Conservation (phyloP, 2,797 vertebrate genomes). For the Ispidina picta region DNA sequence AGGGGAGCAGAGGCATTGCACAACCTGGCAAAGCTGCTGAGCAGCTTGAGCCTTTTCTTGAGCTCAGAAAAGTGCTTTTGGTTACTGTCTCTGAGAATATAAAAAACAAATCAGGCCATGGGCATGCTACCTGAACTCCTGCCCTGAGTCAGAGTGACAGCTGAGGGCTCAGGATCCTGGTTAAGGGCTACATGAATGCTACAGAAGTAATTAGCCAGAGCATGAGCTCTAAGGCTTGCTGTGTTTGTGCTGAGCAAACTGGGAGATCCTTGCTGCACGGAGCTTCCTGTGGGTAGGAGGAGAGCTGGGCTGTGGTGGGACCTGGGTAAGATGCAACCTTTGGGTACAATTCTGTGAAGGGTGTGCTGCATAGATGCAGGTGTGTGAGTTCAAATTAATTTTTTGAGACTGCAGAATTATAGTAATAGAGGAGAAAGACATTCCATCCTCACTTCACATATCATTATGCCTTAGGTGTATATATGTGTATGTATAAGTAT, state of each 20-base stretch:
- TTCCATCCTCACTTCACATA: not conserved
- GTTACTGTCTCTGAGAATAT: not conserved
- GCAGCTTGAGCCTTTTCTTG: not conserved
- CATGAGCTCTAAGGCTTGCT: not conserved
- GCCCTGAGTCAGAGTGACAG: not conserved
- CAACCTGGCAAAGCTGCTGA: accelerated
- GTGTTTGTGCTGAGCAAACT: not conserved
- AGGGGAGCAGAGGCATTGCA: not conserved
- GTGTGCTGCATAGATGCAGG: not conserved
- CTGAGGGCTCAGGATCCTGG: not conserved
- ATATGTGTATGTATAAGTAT: not conserved
- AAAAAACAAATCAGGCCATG: not conserved
- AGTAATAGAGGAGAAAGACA: not conserved
- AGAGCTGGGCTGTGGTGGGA: accelerated
- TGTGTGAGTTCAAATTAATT: not conserved
- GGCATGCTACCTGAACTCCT: not conserved
- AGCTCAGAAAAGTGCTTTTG: not conserved
- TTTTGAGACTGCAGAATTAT: not conserved
- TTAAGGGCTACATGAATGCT: not conserved
- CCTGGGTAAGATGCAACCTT: not conserved
- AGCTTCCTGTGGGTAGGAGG: not conserved
- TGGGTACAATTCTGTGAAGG: not conserved
- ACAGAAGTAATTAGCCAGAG: not conserved
- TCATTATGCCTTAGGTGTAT: not conserved
- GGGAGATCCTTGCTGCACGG: not conserved